Evolutionary conservation across 2,113 vertebrate species (phyloP), one percentile per base, ranked within the genome.

Genomic region (Crocuta crocuta): DNA sequence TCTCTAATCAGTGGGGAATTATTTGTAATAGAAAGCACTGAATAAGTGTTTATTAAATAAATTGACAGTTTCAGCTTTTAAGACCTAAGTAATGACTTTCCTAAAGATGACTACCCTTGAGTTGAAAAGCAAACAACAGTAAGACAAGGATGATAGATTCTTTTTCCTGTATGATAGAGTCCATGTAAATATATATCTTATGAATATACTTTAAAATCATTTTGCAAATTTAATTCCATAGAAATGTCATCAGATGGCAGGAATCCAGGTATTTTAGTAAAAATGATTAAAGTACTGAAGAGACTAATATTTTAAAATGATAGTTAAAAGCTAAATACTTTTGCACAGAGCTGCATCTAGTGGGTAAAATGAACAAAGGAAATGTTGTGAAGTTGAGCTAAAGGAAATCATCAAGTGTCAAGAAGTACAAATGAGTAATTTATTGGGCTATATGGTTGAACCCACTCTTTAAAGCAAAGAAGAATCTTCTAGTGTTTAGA

Each of bases 291-390:
- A n/a, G 16, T 31, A 93, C 9, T 93, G 23, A 92, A 31, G 31
- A 87, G 31, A 84, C 3, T 93, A 80, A 81, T 97, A 91, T 81
- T 92, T 92, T 66, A 66, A 96, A 94, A 78, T 86, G 45, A 70
- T 1, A 50, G 10, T 81, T 93, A 10, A 73, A 13, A 82, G 71
- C 33, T 66, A 73, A 89, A 50, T 78, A 45, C 28, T 83, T 97
- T 90, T 86, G 5, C 1, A n/a, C 92, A 88, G n/a, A 95, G 17
- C 13, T 89, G n/a, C 2, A 23, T 71, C n/a, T 4, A 71, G 4
- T 96, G 21, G 66, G 48, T 95, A 76, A 35, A 35, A 17, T 43
- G 13, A 17, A 73, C 48, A 95, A 61, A 71, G 6, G 50, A 92
- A 80, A 53, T 91, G 39, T 61, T 74, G 23, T 21, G 39, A 50